Base-by-base conservation (phyloP, 1,140 invertebrate genomes). In the Calephelis nemesis region DNA sequence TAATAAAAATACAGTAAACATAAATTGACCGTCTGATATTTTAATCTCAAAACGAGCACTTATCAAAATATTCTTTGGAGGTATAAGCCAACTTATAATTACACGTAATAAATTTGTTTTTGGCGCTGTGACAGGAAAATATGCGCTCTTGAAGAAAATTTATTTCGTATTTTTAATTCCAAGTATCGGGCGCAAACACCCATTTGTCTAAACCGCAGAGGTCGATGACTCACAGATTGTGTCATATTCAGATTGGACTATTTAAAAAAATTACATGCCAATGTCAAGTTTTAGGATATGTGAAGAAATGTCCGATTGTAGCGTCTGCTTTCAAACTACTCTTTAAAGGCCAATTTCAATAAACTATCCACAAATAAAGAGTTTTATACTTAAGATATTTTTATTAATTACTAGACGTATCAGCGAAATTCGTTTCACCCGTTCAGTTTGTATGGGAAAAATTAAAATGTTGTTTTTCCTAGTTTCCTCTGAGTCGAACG, bases 181-280 rank as follows among this genome's bases (percentile, higher is more conserved):
- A 52, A n/a, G 50, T 62, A 42, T 42, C 12, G 60, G 5, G n/a
- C 60, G 42, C 39, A 40, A 13, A 62, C 30, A n/a, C 39, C 39
- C 39, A 40, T 62, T 40, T 45, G 4, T 45, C n/a, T 45, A 42
- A 40, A 42, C 65, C 65, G 62, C 50, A 9, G 65, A 74, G 74
- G 74, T 81, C 78, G 74, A 74, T 82, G 80, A 79, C 82, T 81
- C 75, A 74, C 13, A 11, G 8, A 58, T 70, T 76, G 69, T 63
- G 62, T 62, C 9, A 7, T 9, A n/a, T 62, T 62, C 12, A 19
- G 19, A 19, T 19, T 19, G 19, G 19, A 19, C 70, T 74, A 74
- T 78, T 75, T 75, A 68, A 50, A 67, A 62, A 42, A 63, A 62
- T 48, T 58, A 67, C 69, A 42, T 70, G 71, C 71, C 71, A 75